These are phyloP conservation scores for Eremophila alpestris DNA, from an alignment of 2,797 vertebrate species.

Conservation along the genomic window DNA sequence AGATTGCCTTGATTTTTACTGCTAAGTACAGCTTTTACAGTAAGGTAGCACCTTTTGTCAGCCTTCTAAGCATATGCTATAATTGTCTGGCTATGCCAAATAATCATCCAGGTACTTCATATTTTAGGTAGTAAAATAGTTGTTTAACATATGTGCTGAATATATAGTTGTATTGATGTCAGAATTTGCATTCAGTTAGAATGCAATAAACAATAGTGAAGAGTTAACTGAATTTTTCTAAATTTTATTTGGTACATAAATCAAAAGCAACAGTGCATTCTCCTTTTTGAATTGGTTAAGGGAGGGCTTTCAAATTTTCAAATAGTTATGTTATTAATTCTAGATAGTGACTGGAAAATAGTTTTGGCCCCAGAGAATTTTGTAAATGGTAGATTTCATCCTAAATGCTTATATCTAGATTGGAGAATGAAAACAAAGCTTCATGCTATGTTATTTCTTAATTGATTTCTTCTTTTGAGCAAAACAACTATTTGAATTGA, in stretches of 20 bases:
- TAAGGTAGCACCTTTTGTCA: conserved; percentile 20
- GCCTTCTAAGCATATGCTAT: neutral
- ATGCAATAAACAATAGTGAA: neutral
- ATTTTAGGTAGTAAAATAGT: conserved; percentile 4
- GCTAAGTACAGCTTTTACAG: conserved; percentile 24
- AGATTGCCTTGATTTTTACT: conserved; percentile 51
- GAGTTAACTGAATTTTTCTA: neutral
- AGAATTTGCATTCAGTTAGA: conserved; percentile 8
- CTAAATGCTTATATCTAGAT: neutral
- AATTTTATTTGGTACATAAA: neutral
- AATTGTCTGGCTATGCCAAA: neutral
- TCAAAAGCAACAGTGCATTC: neutral
- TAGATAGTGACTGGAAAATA: neutral
- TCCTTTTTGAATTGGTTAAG: neutral
- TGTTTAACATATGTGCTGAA: neutral
- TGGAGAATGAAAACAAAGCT: neutral
- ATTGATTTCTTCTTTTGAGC: conserved; percentile 27
- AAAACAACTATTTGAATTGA: neutral
- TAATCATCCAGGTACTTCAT: neutral
- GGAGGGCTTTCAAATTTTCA: neutral
- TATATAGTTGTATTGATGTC: neutral
- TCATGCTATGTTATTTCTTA: neutral
- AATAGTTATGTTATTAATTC: neutral
- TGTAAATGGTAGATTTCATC: neutral
- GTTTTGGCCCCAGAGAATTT: neutral